A percentile compares a stretch with the other conserved stretches of the same genome.
Evolutionary conservation across 64 coral and sea anemone genomes (phyloP).

Genomic region (Platygyra sinensis): DNA sequence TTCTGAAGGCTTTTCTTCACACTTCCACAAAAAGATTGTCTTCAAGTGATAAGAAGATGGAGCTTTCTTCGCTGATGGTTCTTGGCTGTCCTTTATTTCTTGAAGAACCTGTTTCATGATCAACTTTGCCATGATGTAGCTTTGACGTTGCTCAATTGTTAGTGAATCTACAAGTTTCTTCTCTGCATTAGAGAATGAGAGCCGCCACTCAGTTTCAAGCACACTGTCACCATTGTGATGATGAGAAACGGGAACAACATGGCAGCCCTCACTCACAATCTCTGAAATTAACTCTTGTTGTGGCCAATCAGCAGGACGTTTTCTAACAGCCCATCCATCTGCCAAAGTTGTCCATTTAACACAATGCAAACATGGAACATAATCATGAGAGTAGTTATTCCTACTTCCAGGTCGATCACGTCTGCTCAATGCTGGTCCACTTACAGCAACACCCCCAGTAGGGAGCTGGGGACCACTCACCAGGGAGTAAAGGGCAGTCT

Average conservation of each 20-base stretch:
- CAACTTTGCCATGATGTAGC: constrained; percentile 52
- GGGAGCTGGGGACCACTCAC: constrained; percentile 55
- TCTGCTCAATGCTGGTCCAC: constrained; percentile 48
- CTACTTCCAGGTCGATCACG: constrained; percentile 35
- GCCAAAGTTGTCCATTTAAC: constrained; percentile 29
- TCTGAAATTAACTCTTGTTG: constrained; percentile 29
- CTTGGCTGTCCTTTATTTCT: constrained; percentile 25
- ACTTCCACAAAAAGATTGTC: constrained; percentile 56
- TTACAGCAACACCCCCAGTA: constrained; percentile 5
- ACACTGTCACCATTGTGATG: neutral
- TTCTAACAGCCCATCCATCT: constrained; percentile 22
- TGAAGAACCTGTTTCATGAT: constrained; percentile 57
- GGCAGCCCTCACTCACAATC: constrained; percentile 26
- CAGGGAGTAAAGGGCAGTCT: constrained; percentile 49
- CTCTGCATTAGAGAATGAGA: constrained; percentile 47
- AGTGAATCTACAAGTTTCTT: constrained; percentile 42
- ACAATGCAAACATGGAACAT: constrained; percentile 55
- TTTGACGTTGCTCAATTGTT: constrained; percentile 30
- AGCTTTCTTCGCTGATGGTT: constrained; percentile 7
- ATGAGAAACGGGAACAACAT: constrained; percentile 48
- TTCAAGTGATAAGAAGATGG: constrained; percentile 55
- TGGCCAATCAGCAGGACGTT: constrained; percentile 22
- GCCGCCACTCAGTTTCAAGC: constrained; percentile 34
- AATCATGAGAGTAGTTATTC: constrained; percentile 47
- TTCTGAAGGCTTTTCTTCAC: constrained; percentile 44